phyloP scores from a whole-genome alignment of 2,797 vertebrate species.

The Choloepus didactylus region DNA sequence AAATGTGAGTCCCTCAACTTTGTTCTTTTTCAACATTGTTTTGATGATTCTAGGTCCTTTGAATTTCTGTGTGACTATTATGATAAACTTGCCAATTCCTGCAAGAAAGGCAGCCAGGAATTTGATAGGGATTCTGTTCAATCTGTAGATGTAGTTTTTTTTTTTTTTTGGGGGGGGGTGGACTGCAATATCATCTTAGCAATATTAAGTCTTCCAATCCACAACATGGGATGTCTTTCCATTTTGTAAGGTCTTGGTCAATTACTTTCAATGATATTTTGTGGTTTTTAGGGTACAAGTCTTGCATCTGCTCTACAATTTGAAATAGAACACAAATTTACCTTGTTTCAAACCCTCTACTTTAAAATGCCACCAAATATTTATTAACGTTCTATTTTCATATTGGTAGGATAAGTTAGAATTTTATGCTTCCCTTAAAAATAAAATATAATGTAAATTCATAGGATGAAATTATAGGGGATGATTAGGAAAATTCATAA shows the following conservation, averaged over 20 bases:
- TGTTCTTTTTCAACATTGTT: background rate
- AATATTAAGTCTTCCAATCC: background rate
- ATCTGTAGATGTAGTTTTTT: background rate
- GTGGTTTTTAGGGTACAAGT: background rate
- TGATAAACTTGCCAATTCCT: background rate
- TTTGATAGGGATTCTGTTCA: background rate
- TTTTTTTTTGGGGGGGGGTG: no score
- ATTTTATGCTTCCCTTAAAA: slow-evolving; percentile 69
- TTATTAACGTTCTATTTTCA: slow-evolving; percentile 67
- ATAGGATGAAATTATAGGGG: slow-evolving; percentile 17
- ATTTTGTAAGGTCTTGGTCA: background rate
- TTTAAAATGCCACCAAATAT: slow-evolving; percentile 67
- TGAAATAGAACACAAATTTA: slow-evolving; percentile 6
- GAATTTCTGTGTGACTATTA: background rate
- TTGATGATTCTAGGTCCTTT: background rate
- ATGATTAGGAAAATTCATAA: slow-evolving; percentile 46
- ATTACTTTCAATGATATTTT: background rate
- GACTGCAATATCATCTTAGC: background rate
- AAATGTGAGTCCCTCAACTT: background rate
- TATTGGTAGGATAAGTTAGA: slow-evolving; percentile 42
- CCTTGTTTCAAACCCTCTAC: slow-evolving; percentile 29
- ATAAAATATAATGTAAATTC: slow-evolving; percentile 71
- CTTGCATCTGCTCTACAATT: slow-evolving; percentile 11
- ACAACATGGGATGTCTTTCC: background rate
- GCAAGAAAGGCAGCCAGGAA: background rate